These are phyloP conservation scores for Melanocharis versteri DNA, from an alignment of 2,113 vertebrate species.

Conservation along the genomic window DNA sequence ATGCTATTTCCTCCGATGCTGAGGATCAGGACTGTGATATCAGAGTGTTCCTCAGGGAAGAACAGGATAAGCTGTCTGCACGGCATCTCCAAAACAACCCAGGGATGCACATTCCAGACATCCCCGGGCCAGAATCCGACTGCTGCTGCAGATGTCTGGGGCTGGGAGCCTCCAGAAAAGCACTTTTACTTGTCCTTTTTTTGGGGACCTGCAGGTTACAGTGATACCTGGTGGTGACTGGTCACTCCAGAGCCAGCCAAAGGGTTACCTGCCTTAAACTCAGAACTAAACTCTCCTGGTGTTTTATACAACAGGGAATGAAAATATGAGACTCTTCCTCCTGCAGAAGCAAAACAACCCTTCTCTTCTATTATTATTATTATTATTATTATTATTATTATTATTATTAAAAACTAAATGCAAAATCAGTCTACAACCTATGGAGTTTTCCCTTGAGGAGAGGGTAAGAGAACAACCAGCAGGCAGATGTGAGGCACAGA, in stretches of 20 bases:
- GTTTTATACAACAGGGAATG: background rate
- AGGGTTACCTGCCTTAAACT: background rate
- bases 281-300: background rate
- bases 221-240: background rate
- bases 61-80: background rate
- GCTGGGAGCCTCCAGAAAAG: background rate
- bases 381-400: background rate
- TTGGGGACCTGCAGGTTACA: background rate
- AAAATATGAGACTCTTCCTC: background rate
- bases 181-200: background rate
- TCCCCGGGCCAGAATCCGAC: background rate
- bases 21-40: background rate
- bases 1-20: background rate
- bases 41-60: background rate
- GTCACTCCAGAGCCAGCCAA: background rate
- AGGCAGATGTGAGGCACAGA: background rate
- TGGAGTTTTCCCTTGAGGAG: background rate
- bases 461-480: background rate
- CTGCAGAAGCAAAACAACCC: background rate
- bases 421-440: background rate
- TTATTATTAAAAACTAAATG: background rate
- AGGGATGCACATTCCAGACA: slow-evolving; percentile 39
- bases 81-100: background rate
- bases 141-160: background rate
- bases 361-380: background rate